Evolutionary conservation across 2,888 invertebrate genomes (phyloP), one percentile per base, ranked within the genome.

Genomic region (Autographa pulchrina): DNA sequence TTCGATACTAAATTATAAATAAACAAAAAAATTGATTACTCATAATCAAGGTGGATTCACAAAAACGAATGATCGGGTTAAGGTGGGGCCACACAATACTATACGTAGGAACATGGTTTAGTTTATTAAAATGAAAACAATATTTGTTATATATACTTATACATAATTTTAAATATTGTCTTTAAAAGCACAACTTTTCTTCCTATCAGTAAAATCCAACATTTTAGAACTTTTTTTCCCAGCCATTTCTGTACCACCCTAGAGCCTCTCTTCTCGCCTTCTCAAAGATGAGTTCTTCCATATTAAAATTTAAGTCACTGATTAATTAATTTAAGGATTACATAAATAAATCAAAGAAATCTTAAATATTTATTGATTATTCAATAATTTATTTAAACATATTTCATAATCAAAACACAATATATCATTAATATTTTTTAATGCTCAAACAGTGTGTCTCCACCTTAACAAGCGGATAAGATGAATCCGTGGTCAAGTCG

Each of bases 41-140:
- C 86, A 90, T 87, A 91, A 92, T 90, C 87, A 91, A 91, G 83
- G 78, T 84, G 86, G 86, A 85, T 88, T 87, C 76, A 89, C 84
- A 89, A 91, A 90, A 93, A 91, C 87, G 86, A 89, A 90, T 71
- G 65, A 68, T 63, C 67, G 74, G n/a, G 14, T 76, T 87, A 87
- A 82, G 83, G 80, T 80, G 78, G 86, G 83, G 86, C 82, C 81
- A 90, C 89, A 86, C 86, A 52, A 20, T 2, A 20, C 20, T n/a
- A 18, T 7, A 18, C 18, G 18, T 54, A 11, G 20, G 9, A 7
- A 9, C 2, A 11, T 11, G 43, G 6, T 48, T 48, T 48, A 7
- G 48, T 48, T 4, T n/a, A 14, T 7, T 48, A 7, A 48, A 48
- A 48, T n/a, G n/a, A 8, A n/a, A n/a, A 6, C 4, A 16, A 0